Evolutionary conservation across 2,888 invertebrate species (phyloP), one percentile per base, ranked within the genome.

Genomic region (Dastarcus helophoroides): DNA sequence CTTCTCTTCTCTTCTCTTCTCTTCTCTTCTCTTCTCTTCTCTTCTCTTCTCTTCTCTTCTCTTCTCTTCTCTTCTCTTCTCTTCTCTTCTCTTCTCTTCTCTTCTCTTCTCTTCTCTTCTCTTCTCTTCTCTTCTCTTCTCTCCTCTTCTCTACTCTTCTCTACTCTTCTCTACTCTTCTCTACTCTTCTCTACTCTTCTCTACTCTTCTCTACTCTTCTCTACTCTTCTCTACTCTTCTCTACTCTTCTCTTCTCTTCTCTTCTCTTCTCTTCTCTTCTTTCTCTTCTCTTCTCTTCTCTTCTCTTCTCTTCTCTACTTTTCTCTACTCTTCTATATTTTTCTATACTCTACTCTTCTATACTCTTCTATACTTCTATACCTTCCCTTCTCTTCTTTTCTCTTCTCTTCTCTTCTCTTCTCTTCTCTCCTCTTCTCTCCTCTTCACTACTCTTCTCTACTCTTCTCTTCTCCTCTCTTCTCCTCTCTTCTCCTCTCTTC

Each of bases 371-470:
- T n/a, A n/a, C n/a, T n/a, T n/a, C n/a, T n/a, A n/a, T n/a, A n/a
- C n/a, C n/a, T n/a, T n/a, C n/a, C n/a, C n/a, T n/a, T n/a, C n/a
- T n/a, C n/a, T n/a, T 24, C 6, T 9, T 10, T 8, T 6, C 9
- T 8, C 7, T 9, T 24, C 8, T 10, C 10, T 6, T 6, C 8
- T 24, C 10, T 7, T 10, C 9, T n/a, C 10, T 9, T 9, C 10
- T n/a, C 24, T 7, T 24, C 24, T 24, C 24, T 24, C 24, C 10
- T 10, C 9, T 9, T 10, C 24, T 24, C 7, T 24, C 24, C 10
- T 10, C 24, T 10, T 24, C 10, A 7, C 24, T 10, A 7, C 10
- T 10, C 10, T 10, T 24, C 10, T 9, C 24, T 24, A 6, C 10
- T 24, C 7, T 24, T 24, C 10, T 10, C 24, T 10, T 10, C 10